A percentile compares a stretch with the other conserved stretches of the same genome.
phyloP scores from a whole-genome alignment of 2,888 invertebrate genomes.

The Spatulosminthurus flaviceps region DNA sequence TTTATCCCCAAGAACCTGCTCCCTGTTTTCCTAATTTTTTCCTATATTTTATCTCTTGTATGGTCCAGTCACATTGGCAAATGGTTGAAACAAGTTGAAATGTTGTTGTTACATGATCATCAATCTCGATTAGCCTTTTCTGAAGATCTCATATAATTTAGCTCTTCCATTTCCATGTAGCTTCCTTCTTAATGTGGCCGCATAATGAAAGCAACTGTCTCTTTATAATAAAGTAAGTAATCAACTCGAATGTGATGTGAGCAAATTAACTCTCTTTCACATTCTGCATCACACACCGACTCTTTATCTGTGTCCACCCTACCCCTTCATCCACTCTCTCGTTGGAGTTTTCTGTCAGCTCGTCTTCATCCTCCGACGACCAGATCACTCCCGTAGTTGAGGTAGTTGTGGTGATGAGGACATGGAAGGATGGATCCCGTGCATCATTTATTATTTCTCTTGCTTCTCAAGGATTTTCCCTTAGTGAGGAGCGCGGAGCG shows the following conservation, averaged over 20 bases:
- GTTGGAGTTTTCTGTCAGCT: not conserved
- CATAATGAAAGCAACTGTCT: not conserved
- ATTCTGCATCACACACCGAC: not conserved
- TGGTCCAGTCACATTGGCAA: constrained; percentile 30
- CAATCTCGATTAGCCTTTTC: constrained; percentile 52
- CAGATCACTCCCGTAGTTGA: not conserved
- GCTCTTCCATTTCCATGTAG: not conserved
- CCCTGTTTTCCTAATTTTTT: constrained; percentile 36
- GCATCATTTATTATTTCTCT: not conserved
- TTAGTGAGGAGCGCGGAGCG: not conserved
- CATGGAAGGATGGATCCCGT: too few species aligned
- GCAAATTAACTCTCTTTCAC: constrained; percentile 37
- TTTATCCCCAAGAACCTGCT: constrained; percentile 22
- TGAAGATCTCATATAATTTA: not conserved
- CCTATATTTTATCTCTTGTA: constrained; percentile 1
- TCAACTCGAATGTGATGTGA: constrained; percentile 37
- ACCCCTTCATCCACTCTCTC: not conserved
- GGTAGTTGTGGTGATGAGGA: not conserved
- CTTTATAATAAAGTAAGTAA: constrained; percentile 40
- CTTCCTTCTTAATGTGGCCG: not conserved
- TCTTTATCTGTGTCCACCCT: not conserved
- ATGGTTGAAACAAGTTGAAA: constrained; percentile 50
- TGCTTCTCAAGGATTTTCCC: not conserved
- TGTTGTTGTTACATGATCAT: constrained; percentile 52
- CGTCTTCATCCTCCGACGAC: not conserved